phyloP scores from a whole-genome alignment of 2,113 vertebrate species.

The Perca schrenkii region DNA sequence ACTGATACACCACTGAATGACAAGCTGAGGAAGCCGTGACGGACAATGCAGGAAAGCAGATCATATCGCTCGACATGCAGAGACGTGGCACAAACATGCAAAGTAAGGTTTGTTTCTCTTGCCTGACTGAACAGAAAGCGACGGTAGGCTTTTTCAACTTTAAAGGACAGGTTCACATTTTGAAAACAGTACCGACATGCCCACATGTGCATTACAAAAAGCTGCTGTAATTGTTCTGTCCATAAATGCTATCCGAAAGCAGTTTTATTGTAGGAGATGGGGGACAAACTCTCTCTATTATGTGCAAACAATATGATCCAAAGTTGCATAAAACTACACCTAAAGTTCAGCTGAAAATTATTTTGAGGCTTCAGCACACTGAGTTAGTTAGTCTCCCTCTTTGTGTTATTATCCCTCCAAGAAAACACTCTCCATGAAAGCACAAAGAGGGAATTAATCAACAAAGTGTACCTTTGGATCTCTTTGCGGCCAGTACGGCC shows the following conservation, averaged over 20 bases:
- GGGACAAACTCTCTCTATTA: neutral
- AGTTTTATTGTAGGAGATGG: neutral
- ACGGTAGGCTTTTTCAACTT: too few relatives aligned
- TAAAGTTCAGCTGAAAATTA: neutral
- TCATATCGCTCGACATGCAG: neutral
- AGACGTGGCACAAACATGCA: slow-evolving; percentile 26
- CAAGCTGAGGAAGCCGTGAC: slow-evolving; percentile 34
- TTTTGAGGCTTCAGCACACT: neutral
- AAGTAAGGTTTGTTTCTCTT: slow-evolving; percentile 33
- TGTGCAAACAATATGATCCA: neutral
- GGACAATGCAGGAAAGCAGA: slow-evolving; percentile 35
- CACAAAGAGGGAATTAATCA: neutral
- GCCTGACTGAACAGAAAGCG: slow-evolving; percentile 8
- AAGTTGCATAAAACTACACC: neutral
- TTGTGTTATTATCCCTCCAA: neutral
- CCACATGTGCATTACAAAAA: neutral
- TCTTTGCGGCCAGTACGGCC: too few relatives aligned
- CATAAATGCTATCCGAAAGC: neutral
- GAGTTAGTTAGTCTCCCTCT: neutral
- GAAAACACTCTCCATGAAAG: neutral
- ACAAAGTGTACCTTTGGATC: neutral
- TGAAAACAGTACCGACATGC: neutral
- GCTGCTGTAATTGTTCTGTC: neutral
- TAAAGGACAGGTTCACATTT: neutral
- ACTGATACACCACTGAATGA: slow-evolving; percentile 25